Evolutionary conservation across 2,797 vertebrate genomes (phyloP).

Genomic region (Pipistrellus pygmaeus): DNA sequence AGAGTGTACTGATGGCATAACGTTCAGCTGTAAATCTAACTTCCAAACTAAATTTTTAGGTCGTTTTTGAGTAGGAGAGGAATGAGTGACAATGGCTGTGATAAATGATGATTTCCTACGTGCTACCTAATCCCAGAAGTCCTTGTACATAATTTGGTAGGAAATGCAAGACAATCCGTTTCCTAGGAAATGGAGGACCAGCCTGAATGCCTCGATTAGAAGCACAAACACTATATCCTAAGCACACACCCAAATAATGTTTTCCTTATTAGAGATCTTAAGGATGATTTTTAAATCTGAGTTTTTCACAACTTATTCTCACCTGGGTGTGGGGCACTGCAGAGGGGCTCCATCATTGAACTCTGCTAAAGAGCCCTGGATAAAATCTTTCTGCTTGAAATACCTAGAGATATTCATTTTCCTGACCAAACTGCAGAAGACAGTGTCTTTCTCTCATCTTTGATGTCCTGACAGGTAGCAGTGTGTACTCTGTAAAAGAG

Average conservation of each 20-base stretch:
- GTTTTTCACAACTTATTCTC: not conserved
- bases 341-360: fast-evolving
- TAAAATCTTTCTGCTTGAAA: not conserved
- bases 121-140: not conserved
- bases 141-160: not conserved
- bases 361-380: not conserved
- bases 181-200: not conserved
- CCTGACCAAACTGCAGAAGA: not conserved
- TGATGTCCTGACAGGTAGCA: not conserved
- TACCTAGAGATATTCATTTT: not conserved
- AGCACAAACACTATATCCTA: too few relatives aligned
- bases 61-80: not conserved
- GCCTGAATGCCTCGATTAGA: not conserved
- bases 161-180: not conserved
- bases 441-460: not conserved
- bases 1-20: not conserved
- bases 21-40: constrained; percentile 6
- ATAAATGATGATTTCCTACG: constrained; percentile 31
- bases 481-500: not conserved
- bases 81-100: not conserved
- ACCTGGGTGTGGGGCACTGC: not conserved
- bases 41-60: not conserved
- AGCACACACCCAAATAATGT: not conserved
- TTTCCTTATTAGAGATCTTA: not conserved
- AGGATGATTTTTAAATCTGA: not conserved